Base-by-base conservation (phyloP, 2,797 vertebrate species). In the Leptodactylus fallax region DNA sequence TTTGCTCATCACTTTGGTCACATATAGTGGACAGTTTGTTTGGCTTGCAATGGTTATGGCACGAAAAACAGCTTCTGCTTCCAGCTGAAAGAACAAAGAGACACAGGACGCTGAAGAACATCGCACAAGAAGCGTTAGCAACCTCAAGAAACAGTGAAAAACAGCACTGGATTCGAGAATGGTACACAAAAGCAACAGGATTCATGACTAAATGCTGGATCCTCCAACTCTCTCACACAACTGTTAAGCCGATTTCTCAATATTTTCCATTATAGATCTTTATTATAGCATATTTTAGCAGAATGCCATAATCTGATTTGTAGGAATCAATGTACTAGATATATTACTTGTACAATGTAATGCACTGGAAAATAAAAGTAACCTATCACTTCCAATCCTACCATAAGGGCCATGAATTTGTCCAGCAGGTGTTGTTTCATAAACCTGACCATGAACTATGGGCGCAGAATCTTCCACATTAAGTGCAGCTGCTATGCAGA, bases 1-100 rank as follows among this genome's bases (percentile, higher is more conserved):
- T 95, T 97, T 99, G 95, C 98, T 99, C 98, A 99, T 99, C 93
- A 99, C 97, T 90, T 98, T 97, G 51, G 98, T 99, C 92, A 99
- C 94, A 0, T 99, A 99, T 49, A 99, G 97, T 12, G 98, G 98
- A 90, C 98, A 99, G 95, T 99, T 99, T 94, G 98, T 99, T 92
- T 99, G 98, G 94, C 97, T 97, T 91, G 97, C 97, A 74, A 99
- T 98, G 92, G 98, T 99, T 94, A 99, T 96, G 90, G 98, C 97
- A 69, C 98, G 96, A 91, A 99, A 99, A 88, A 99, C 98, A 0
- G 98, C 98, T 94, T 99, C 98, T 0, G 98, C 98, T 92, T 99
- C 98, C 95, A 99, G 94, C 98, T 99, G 91, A 76, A 93, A 93
- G 63, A 92, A 23, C 90, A 88, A 85, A n/a, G 83, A 87, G 0